A percentile compares a stretch with the other conserved stretches of the same genome.
Evolutionary conservation across 2,888 invertebrate genomes (phyloP).

Genomic region (Eristalis pertinax): DNA sequence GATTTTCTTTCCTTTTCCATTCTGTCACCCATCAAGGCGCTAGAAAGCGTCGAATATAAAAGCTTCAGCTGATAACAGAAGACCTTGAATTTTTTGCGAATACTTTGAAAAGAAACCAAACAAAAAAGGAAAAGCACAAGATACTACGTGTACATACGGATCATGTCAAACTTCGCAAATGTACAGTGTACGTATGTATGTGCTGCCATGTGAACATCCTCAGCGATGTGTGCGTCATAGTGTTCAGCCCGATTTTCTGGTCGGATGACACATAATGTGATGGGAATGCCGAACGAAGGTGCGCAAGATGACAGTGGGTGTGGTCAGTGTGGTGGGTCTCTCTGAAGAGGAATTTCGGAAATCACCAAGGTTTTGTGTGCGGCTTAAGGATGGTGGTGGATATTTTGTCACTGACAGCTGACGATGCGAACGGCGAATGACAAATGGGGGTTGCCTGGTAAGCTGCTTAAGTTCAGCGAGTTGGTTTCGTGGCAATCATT

Average conservation of each 20-base stretch:
- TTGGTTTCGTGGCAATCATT: too few relatives aligned
- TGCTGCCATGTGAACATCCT: not conserved
- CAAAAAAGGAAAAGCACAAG: conserved; percentile 10
- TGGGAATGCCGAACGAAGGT: not conserved
- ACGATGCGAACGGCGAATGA: not conserved
- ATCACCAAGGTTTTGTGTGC: not conserved
- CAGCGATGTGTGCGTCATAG: conserved; percentile 4
- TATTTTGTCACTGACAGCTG: not conserved
- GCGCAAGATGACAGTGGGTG: conserved; percentile 9
- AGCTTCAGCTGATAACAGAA: conserved; percentile 47
- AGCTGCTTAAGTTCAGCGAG: too few relatives aligned
- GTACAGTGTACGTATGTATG: not conserved
- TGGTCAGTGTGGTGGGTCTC: conserved; percentile 10
- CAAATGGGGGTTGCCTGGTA: too few relatives aligned
- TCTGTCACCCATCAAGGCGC: not conserved
- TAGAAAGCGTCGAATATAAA: not conserved
- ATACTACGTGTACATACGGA: not conserved
- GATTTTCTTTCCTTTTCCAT: not conserved
- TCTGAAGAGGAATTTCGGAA: not conserved
- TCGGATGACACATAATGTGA: conserved; percentile 40
- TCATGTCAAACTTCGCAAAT: not conserved
- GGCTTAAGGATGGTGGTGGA: not conserved
- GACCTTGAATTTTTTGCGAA: conserved; percentile 45
- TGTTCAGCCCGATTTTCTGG: conserved; percentile 35
- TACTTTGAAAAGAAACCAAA: conserved; percentile 1